Evolutionary conservation across 2,888 invertebrate genomes (phyloP).

Genomic region (Ypsolopha scabrella): DNA sequence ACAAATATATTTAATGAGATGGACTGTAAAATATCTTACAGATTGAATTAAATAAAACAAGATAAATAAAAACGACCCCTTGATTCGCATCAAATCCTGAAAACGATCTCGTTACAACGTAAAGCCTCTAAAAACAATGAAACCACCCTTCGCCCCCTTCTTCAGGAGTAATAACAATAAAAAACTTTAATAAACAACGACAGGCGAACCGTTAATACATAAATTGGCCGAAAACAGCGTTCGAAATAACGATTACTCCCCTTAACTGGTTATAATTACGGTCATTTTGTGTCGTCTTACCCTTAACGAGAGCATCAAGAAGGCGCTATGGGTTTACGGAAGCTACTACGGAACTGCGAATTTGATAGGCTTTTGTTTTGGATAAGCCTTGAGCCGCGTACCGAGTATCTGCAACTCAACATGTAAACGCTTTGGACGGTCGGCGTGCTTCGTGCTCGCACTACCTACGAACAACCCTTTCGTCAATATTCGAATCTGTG

Average conservation of each 20-base stretch:
- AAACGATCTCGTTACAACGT: too few relatives aligned
- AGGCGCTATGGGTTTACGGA: slow-evolving; percentile 5
- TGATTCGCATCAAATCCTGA: too few relatives aligned
- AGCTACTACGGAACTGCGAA: background rate
- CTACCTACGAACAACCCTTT: too few relatives aligned
- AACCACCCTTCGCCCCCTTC: slow-evolving; percentile 5
- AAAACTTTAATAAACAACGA: slow-evolving; percentile 58
- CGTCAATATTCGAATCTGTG: too few relatives aligned
- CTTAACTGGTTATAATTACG: slow-evolving; percentile 57
- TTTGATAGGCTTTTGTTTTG: background rate
- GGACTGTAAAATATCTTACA: too few relatives aligned
- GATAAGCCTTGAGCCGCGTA: background rate
- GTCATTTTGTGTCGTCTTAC: slow-evolving; percentile 63
- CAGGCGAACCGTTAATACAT: slow-evolving; percentile 32
- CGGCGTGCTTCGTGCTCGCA: too few relatives aligned
- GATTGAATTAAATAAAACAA: too few relatives aligned
- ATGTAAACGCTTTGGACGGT: too few relatives aligned
- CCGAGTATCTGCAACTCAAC: too few relatives aligned
- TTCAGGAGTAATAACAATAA: slow-evolving; percentile 41
- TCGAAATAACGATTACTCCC: slow-evolving; percentile 33
- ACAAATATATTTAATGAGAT: too few relatives aligned
- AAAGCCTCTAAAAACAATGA: too few relatives aligned
- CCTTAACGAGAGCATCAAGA: slow-evolving; percentile 41
- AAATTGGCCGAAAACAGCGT: slow-evolving; percentile 48
- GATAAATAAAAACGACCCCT: too few relatives aligned